Base-by-base conservation (phyloP, 2,888 invertebrate species). In the Auanema freiburgensis region DNA sequence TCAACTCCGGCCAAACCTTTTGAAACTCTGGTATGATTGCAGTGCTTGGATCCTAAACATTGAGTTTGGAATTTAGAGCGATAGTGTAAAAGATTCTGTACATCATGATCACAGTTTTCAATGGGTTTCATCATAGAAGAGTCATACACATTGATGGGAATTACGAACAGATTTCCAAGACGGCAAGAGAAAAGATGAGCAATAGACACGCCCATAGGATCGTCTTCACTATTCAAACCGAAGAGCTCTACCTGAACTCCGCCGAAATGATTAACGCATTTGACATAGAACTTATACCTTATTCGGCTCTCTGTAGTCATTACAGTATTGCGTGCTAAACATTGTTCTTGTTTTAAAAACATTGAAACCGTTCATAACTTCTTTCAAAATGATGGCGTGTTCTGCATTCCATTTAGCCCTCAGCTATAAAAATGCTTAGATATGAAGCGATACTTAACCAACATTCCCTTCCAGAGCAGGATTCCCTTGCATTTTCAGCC, bases 261-360 rank as follows among this genome's bases (percentile, higher is more conserved):
- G 5, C 14, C 6, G n/a, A 55, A 42, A 24, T 18, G 25, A 23
- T 14, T 14, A 14, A 24, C 23, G n/a, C n/a, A n/a, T n/a, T n/a
- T n/a, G n/a, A n/a, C 10, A 41, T 25, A 10, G 8, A 43, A 53
- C 5, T 24, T 1, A 18, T 52, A 51, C 63, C 49, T 58, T 58
- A n/a, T 53, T 42, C 5, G 63, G 63, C 25, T 58, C 58, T 5
- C 63, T 49, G 40, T 58, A 58, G 52, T 58, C 57, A 42, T 63
- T 63, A 12, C 58, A 43, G 43, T 53, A 21, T 1, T 54, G 46
- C 40, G 46, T 53, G 24, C 58, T 53, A 8, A 43, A 14, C 14
- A 63, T 43, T 24, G 25, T 44, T 42, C 49, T 16, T 10, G 25
- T 21, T 14, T 57, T 23, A 33, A 58, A 63, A 21, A 21, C 12